phyloP scores from a whole-genome alignment of 2,113 vertebrate species.

The Anthoscopus minutus region DNA sequence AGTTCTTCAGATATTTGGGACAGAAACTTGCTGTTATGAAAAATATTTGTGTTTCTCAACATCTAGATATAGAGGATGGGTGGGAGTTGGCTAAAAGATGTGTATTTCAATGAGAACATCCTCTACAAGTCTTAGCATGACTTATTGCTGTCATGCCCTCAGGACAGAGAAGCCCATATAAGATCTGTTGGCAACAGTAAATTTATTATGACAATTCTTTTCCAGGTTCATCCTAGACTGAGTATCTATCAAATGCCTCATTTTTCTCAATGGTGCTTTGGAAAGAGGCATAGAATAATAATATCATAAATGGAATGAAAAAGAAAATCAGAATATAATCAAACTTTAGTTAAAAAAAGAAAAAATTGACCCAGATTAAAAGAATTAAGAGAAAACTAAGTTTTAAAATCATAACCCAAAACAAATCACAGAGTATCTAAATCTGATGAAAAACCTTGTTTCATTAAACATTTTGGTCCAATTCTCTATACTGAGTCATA shows the following conservation, averaged over 20 bases:
- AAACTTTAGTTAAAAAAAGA: background rate
- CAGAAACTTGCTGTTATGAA: background rate
- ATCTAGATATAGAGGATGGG: background rate
- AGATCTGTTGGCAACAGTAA: background rate
- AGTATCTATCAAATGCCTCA: background rate
- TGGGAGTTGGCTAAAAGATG: background rate
- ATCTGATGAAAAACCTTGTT: background rate
- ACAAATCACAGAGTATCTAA: background rate
- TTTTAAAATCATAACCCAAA: background rate
- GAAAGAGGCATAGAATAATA: background rate
- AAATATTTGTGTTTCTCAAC: background rate
- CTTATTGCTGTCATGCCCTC: background rate
- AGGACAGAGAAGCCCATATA: background rate
- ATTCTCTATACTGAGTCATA: background rate
- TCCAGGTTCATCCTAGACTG: background rate
- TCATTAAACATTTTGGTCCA: background rate
- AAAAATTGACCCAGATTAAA: background rate
- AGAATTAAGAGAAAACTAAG: background rate
- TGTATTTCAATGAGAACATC: background rate
- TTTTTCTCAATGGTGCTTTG: background rate
- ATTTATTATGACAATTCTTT: background rate
- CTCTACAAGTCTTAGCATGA: slow-evolving; percentile 2
- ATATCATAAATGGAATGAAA: background rate
- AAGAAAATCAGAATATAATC: background rate
- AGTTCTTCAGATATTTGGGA: background rate